phyloP scores from a whole-genome alignment of 2,113 vertebrate species.

The Apus apus region DNA sequence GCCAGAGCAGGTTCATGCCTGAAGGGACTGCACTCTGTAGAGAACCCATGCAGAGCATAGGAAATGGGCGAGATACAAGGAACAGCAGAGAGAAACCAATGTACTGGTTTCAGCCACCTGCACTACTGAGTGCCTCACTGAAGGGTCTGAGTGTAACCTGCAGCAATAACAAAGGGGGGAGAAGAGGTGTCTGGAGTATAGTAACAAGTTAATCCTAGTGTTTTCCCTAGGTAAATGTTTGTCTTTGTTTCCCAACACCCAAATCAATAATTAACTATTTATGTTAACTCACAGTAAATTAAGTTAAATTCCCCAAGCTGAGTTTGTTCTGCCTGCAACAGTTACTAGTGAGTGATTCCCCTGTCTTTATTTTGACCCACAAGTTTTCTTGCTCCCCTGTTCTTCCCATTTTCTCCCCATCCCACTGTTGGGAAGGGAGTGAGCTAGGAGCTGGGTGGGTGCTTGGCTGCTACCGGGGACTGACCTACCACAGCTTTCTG shows the following conservation, averaged over 20 bases:
- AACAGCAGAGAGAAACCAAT: not conserved
- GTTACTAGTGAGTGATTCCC: not conserved
- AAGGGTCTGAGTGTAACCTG: not conserved
- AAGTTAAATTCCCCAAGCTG: not conserved
- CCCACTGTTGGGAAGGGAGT: not conserved
- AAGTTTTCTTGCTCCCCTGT: not conserved
- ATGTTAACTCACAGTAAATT: not conserved
- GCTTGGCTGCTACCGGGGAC: not conserved
- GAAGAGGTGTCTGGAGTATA: not conserved
- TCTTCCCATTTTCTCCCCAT: not conserved
- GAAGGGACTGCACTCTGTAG: not conserved
- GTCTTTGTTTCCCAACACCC: not conserved
- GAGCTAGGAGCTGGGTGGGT: not conserved
- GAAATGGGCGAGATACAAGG: not conserved
- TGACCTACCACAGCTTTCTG: not conserved
- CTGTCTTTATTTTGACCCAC: not conserved
- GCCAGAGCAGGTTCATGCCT: not conserved
- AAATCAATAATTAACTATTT: constrained; percentile 29
- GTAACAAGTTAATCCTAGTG: not conserved
- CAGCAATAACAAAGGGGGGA: not conserved
- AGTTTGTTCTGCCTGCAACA: not conserved
- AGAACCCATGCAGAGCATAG: not conserved
- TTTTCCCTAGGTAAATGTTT: not conserved
- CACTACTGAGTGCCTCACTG: not conserved
- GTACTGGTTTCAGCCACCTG: too few relatives aligned